Evolutionary conservation across 2,113 vertebrate genomes (phyloP), one percentile per base, ranked within the genome.

Genomic region (Riparia riparia): DNA sequence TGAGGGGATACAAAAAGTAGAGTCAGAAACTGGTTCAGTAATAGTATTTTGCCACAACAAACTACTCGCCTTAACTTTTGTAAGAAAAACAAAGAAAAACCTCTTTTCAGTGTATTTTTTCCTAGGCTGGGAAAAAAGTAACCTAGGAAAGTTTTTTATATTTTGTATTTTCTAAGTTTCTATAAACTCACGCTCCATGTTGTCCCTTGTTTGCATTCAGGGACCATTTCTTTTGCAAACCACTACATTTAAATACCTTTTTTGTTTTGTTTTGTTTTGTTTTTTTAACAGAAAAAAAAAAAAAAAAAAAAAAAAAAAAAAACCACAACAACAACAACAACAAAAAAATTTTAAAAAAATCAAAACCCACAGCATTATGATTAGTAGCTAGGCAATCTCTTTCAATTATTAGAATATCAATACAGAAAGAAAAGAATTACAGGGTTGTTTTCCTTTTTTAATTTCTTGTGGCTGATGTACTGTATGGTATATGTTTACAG

Each of bases 31-130:
- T 86, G 66, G 82, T 92, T 83, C 85, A 77, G 65, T 91, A 85
- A 96, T 68, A 84, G 49, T 82, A 93, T 97, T 96, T 96, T 97
- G 93, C 85, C 97, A 97, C 96, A 95, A 97, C 96, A 91, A 98
- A 97, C 96, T 97, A 78, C 95, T 97, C 90, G 98, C 98, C 98
- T 98, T 98, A 98, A 98, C 96, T 98, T 98, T 98, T 98, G n/a
- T 98, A 98, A 97, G 89, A 97, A 95, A 94, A 92, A 80, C 22
- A 86, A 87, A 83, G 68, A 86, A 66, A 82, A 49, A 28, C 34
- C 74, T 89, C 70, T 97, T 98, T 98, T 96, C 97, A 97, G n/a
- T 86, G n/a, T 93, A 93, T 94, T 94, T 98, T 97, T 97, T 97
- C 96, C 91, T 96, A 97, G 81, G 44, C 65, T 91, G 92, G 91